Evolutionary conservation across 2,888 invertebrate genomes (phyloP).

Genomic region (Acleris cristana): DNA sequence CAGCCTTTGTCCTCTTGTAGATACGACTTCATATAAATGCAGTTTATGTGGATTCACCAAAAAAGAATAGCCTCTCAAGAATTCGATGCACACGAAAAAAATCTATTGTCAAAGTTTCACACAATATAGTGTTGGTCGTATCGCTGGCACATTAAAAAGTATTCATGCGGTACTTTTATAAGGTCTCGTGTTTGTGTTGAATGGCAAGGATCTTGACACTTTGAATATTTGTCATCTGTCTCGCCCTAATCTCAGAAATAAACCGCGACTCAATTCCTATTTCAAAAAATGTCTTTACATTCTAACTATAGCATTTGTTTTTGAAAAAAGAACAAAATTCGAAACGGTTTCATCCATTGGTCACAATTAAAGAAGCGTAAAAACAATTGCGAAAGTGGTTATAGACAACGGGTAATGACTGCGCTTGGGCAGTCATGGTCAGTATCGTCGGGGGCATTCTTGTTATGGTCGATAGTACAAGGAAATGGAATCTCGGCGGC

Average conservation of each 20-base stretch:
- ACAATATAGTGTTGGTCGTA: constrained; percentile 79
- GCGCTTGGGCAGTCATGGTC: constrained; percentile 62
- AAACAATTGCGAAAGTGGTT: constrained; percentile 78
- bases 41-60: constrained; percentile 79
- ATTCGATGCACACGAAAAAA: constrained; percentile 72
- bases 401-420: constrained; percentile 65
- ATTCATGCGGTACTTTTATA: constrained; percentile 81
- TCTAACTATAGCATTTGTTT: constrained; percentile 14
- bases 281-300: not conserved
- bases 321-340: constrained; percentile 49
- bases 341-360: constrained; percentile 57
- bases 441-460: constrained; percentile 57
- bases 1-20: constrained; percentile 68
- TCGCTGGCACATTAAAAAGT: constrained; percentile 83
- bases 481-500: constrained; percentile 39
- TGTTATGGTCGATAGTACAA: constrained; percentile 63
- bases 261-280: constrained; percentile 44
- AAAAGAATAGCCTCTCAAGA: constrained; percentile 75
- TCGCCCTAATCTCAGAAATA: constrained; percentile 46
- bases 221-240: constrained; percentile 69
- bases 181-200: constrained; percentile 68
- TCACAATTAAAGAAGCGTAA: constrained; percentile 70
- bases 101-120: constrained; percentile 68
- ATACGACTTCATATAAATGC: constrained; percentile 83
- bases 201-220: constrained; percentile 76